Conservation (phyloP, 1,140 invertebrate genomes). For the Papilio glaucus region DNA sequence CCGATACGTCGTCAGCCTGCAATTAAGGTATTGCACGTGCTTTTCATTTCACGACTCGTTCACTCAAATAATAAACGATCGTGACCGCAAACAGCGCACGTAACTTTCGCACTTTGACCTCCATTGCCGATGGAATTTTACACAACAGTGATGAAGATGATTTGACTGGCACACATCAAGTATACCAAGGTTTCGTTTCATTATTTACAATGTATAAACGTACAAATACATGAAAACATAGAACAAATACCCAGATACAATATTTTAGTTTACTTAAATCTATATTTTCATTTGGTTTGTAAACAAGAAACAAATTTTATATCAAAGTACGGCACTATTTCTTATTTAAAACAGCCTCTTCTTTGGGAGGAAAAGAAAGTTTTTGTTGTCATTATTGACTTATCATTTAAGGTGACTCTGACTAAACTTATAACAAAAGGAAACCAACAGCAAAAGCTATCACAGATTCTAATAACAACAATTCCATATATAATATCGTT, state of each 20-base stretch:
- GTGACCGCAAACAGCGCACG: constrained; percentile 51
- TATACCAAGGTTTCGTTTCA: constrained; percentile 1
- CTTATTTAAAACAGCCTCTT: no score
- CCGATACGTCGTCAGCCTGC: constrained; percentile 46
- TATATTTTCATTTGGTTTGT: no score
- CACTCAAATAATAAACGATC: constrained; percentile 54
- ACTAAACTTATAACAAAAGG: background rate
- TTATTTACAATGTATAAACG: constrained; percentile 33
- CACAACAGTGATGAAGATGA: constrained; percentile 49
- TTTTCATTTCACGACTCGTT: constrained; percentile 41
- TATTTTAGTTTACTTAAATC: no score
- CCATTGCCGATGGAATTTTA: constrained; percentile 49
- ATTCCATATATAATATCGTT: no score
- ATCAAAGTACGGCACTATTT: no score
- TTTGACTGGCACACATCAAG: constrained; percentile 40
- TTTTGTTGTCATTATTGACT: no score
- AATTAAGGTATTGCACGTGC: constrained; percentile 52
- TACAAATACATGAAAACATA: background rate
- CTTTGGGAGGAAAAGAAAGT: no score
- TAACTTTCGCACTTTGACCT: constrained; percentile 60
- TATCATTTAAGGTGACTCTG: background rate
- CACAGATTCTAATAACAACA: background rate
- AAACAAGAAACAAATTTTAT: no score
- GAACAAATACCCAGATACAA: no score
- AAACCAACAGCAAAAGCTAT: background rate